These are phyloP conservation scores for Cynocephalus volans DNA, from an alignment of 2,113 vertebrate genomes.

Conservation along the genomic window DNA sequence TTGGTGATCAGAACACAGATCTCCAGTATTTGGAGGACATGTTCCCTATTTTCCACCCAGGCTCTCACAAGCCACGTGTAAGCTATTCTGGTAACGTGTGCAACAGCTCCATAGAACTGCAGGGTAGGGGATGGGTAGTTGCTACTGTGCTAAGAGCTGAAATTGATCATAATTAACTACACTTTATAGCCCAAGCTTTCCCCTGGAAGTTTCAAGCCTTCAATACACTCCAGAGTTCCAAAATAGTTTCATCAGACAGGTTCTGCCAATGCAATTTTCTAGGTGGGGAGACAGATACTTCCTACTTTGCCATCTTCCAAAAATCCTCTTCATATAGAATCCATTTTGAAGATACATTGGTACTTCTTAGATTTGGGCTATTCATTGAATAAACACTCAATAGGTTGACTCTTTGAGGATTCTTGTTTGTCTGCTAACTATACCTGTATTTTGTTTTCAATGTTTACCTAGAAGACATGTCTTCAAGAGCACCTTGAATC, in stretches of 20 bases:
- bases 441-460: background rate
- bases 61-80: background rate
- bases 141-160: background rate
- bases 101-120: too few relatives aligned
- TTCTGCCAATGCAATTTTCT: background rate
- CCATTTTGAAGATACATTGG: background rate
- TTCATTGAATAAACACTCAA: background rate
- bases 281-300: background rate
- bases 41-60: background rate
- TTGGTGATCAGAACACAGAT: background rate
- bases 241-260: background rate
- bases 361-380: background rate
- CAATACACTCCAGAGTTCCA: background rate
- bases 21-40: background rate
- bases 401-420: background rate
- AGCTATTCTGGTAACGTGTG: background rate
- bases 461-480: slow-evolving; percentile 88
- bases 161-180: background rate
- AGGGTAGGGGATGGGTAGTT: background rate
- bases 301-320: background rate
- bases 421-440: background rate
- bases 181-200: background rate
- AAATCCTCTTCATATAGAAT: background rate
- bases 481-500: slow-evolving; percentile 95
- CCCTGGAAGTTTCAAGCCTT: background rate